Base-by-base conservation (phyloP, 2,888 invertebrate genomes). In the Pristionchus fissidentatus region DNA sequence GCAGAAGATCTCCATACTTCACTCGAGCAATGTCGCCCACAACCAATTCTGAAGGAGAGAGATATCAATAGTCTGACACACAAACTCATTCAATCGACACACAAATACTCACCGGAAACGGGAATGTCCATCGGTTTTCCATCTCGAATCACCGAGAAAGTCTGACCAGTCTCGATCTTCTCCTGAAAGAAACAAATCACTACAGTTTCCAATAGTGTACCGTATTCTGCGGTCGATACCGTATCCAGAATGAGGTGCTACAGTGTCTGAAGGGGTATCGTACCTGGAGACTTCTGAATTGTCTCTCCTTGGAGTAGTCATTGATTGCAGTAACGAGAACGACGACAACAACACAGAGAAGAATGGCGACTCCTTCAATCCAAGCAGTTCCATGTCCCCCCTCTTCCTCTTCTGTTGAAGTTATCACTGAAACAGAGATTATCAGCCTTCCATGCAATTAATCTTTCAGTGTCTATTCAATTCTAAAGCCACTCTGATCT, bases 31-130 rank as follows among this genome's bases (percentile, higher is more conserved):
- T 79, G 55, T 87, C 86, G 19, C 85, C 87, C 38, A 87, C 86
- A 19, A 86, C 86, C 70, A 83, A 5, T 55, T 70, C 70, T 81
- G 62, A 43, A 57, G n/a, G 26, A 22, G 52, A 32, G n/a, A 1
- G 10, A 0, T n/a, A 57, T 57, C 26, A 3, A 3, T 26, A 95
- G 93, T 95, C 97, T 93, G 97, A 97, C 26, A 88, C 87, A 93
- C 99, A 97, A 94, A 99, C 99, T 89, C 99, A 99, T 90, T 97
- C 97, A 89, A 98, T 96, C 92, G 99, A 96, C 92, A 99, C 98
- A 92, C 5, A 52, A 46, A 66, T 35, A 49, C 46, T 2, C 26
- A 70, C 49, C 60, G 0, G 87, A 86, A 26, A 89, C 91, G 88
- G 96, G 95, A 93, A 99, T 95, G 94, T 98, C 97, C 92, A 95